phyloP scores from a whole-genome alignment of 2,113 vertebrate genomes.

The Podiceps cristatus region DNA sequence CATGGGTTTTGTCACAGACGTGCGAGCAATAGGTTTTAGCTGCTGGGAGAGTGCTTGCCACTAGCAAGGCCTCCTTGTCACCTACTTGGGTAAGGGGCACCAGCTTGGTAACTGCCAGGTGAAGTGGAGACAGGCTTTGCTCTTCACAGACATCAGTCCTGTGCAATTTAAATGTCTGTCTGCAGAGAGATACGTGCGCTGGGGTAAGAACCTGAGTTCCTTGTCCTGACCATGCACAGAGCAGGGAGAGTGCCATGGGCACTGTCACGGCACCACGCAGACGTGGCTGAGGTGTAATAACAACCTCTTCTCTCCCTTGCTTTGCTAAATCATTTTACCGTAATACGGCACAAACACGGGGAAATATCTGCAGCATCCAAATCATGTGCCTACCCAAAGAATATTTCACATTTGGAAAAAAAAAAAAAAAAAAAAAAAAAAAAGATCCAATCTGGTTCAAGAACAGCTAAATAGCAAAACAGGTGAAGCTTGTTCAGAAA shows the following conservation, averaged over 20 bases:
- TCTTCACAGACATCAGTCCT: not conserved
- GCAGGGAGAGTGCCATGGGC: not conserved
- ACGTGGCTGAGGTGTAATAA: fast-evolving
- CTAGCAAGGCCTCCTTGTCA: not conserved
- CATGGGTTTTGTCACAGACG: fast-evolving
- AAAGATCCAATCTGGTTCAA: no score
- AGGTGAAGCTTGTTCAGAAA: not conserved
- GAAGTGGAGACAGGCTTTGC: not conserved
- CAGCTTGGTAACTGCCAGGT: not conserved
- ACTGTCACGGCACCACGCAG: not conserved
- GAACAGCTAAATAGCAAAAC: no score
- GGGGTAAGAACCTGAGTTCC: not conserved
- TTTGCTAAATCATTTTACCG: not conserved
- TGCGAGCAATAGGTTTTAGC: not conserved
- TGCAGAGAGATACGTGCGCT: fast-evolving
- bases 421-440: not conserved
- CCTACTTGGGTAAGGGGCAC: not conserved
- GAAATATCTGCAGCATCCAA: not conserved
- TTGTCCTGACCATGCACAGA: fast-evolving
- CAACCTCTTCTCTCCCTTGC: not conserved
- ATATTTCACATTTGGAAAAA: not conserved
- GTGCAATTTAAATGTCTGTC: not conserved
- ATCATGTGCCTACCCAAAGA: not conserved
- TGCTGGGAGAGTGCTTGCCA: not conserved
- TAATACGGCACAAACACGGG: not conserved